Conservation (phyloP, 2,797 vertebrate genomes). For the Cossypha heuglini region DNA sequence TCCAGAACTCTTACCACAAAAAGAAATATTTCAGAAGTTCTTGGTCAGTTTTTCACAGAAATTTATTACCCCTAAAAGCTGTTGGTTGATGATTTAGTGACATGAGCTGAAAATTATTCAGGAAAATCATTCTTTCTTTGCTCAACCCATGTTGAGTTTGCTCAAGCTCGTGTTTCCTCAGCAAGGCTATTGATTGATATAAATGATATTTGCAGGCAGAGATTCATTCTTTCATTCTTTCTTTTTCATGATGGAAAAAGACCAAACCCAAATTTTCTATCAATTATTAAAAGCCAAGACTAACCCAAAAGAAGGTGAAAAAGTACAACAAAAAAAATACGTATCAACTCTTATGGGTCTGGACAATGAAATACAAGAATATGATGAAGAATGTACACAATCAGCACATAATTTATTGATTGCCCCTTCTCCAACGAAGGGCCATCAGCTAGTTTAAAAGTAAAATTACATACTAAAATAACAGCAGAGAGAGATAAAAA, state of each 20-base stretch:
- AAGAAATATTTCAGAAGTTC: neutral
- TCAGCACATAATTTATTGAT: conserved; percentile 62
- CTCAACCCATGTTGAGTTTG: neutral
- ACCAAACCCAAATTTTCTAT: neutral
- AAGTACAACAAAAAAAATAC: conserved; percentile 31
- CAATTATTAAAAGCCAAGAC: conserved; percentile 10
- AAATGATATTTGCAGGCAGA: neutral
- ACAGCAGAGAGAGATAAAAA: conserved; percentile 57
- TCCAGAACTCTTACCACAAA: neutral
- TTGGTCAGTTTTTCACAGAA: neutral
- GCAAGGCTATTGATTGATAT: neutral
- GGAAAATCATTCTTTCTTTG: neutral
- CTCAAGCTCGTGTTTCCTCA: neutral
- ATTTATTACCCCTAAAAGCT: neutral
- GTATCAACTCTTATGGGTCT: neutral
- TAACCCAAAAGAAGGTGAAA: conserved; percentile 16
- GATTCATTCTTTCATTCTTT: neutral
- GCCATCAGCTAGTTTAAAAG: conserved; percentile 57
- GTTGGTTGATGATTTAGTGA: neutral
- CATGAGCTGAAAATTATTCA: neutral
- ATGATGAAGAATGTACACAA: conserved; percentile 40
- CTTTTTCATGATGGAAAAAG: neutral
- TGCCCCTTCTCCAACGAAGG: conserved; percentile 19
- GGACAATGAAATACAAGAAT: conserved; percentile 45
- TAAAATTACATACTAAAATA: conserved; percentile 58